Evolutionary conservation across 2,113 vertebrate species (phyloP).

Genomic region (Alectura lathami): DNA sequence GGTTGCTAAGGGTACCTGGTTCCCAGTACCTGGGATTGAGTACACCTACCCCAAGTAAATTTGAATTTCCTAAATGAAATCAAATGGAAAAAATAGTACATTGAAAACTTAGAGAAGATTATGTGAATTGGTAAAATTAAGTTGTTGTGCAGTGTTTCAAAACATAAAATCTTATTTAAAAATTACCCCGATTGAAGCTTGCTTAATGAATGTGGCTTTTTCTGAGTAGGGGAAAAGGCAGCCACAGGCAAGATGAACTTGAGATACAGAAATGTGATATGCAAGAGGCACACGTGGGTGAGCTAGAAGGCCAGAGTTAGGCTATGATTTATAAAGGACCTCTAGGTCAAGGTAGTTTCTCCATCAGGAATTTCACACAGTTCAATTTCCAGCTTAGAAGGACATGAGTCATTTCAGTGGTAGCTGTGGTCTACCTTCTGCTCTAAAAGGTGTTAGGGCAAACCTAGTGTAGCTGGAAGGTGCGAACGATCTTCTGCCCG

Average conservation of each 20-base stretch:
- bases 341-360: background rate
- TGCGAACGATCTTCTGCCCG: background rate
- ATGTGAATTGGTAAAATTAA: background rate
- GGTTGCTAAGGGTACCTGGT: background rate
- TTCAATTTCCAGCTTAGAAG: background rate
- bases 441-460: background rate
- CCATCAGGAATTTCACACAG: background rate
- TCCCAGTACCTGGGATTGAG: background rate
- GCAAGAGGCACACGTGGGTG: fast-evolving
- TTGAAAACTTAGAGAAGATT: background rate
- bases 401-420: background rate
- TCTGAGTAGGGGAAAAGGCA: background rate
- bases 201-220: background rate
- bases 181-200: background rate
- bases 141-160: background rate
- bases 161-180: background rate
- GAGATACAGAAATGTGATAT: fast-evolving
- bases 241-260: background rate
- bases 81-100: background rate
- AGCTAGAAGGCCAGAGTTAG: background rate
- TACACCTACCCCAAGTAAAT: background rate
- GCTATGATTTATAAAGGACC: background rate
- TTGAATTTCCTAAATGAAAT: background rate
- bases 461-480: fast-evolving
- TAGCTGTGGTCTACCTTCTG: background rate